phyloP scores from a whole-genome alignment of 1,140 invertebrate species.

The Wasmannia auropunctata region DNA sequence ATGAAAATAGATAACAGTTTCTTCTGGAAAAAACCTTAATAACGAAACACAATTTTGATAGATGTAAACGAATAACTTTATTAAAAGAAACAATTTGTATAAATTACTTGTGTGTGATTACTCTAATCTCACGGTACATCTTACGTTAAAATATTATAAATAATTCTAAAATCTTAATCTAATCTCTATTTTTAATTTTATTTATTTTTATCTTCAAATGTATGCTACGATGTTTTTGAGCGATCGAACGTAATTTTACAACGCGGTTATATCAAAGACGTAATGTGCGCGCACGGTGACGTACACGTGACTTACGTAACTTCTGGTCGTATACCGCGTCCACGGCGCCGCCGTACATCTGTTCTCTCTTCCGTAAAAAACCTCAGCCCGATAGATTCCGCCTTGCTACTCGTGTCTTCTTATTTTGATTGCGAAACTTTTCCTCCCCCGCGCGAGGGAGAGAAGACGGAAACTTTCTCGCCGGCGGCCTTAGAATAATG shows the following conservation, averaged over 20 bases:
- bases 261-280: background rate
- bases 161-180: background rate
- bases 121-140: background rate
- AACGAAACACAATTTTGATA: background rate
- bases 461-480: conserved; percentile 61
- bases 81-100: background rate
- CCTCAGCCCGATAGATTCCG: conserved; percentile 48
- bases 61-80: background rate
- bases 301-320: conserved; percentile 32
- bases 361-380: conserved; percentile 1
- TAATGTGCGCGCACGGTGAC: background rate
- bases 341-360: conserved; percentile 23
- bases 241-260: background rate
- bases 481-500: conserved; percentile 69
- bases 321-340: background rate
- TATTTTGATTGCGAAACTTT: conserved; percentile 54
- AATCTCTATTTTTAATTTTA: background rate
- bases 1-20: too few relatives aligned
- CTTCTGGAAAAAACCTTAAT: background rate
- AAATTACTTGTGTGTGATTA: background rate
- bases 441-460: background rate
- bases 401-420: conserved; percentile 32
- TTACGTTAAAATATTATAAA: background rate
- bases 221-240: background rate
- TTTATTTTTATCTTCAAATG: background rate